These are phyloP conservation scores for Reticulitermes lucifugus DNA, from an alignment of 2,888 invertebrate genomes.

Conservation along the genomic window DNA sequence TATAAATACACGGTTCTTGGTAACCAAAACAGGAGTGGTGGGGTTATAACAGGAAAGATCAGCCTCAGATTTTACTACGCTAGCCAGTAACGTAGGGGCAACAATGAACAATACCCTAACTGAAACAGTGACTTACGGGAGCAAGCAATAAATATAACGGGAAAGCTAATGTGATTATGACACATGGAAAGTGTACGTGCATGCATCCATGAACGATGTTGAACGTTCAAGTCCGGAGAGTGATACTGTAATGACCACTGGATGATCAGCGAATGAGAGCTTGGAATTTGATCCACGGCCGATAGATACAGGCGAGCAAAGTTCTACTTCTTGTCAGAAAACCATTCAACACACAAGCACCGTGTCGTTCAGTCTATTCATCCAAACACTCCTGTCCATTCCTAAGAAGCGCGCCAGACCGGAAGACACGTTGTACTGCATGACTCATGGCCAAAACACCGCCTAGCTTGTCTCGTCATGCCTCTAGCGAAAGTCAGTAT, in stretches of 20 bases:
- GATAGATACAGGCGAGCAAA: neutral
- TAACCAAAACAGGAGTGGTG: no score
- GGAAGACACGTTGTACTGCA: neutral
- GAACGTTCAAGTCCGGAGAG: no score
- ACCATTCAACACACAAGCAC: neutral
- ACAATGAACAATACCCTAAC: no score
- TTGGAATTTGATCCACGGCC: neutral
- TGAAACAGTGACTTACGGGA: no score
- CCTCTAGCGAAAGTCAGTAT: neutral
- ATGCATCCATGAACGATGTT: no score
- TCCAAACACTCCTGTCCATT: neutral
- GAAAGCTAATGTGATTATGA: no score
- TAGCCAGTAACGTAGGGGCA: no score
- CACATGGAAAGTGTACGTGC: no score
- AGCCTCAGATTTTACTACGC: no score
- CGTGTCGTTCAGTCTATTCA: neutral
- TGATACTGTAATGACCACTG: neutral
- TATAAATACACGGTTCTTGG: no score
- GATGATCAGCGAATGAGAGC: neutral
- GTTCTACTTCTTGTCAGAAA: neutral
- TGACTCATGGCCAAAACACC: neutral
- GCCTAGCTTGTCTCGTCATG: neutral
- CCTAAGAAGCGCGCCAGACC: neutral
- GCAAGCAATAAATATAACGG: no score
- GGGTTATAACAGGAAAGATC: no score